phyloP scores from a whole-genome alignment of 30 jellyfish, hydroid and myxozoan species.

The Nemopilema nomurai region DNA sequence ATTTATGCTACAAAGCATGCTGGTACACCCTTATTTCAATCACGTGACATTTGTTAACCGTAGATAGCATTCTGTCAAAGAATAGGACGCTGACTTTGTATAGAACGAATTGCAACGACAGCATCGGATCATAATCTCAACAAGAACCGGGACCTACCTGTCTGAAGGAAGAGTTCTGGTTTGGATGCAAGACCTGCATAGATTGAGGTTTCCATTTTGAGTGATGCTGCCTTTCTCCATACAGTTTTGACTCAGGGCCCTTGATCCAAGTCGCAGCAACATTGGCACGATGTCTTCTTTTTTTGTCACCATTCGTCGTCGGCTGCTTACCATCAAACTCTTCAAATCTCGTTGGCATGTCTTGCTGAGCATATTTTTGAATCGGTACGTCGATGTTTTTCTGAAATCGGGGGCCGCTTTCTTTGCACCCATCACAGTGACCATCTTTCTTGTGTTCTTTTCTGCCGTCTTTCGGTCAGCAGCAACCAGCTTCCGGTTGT shows the following conservation, averaged over 20 bases:
- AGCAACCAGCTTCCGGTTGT: conserved; percentile 6
- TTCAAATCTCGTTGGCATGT: neutral
- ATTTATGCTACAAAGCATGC: too few species aligned
- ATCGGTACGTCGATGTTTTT: neutral
- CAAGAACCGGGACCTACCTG: conserved; percentile 31
- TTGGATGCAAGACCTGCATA: conserved; percentile 3
- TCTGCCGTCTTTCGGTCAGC: conserved; percentile 2
- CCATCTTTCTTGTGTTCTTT: neutral
- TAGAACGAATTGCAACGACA: too few species aligned
- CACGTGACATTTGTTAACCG: too few species aligned
- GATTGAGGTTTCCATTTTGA: neutral
- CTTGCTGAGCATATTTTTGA: neutral
- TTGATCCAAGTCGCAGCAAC: neutral
- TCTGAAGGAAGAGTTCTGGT: conserved; percentile 9
- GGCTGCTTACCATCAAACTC: neutral
- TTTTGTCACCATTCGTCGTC: neutral
- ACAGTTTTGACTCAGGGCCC: neutral
- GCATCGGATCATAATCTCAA: too few species aligned
- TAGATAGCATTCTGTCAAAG: too few species aligned
- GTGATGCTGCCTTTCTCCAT: conserved; percentile 2
- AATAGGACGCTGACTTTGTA: too few species aligned
- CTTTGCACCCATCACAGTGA: neutral
- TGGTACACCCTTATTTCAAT: too few species aligned
- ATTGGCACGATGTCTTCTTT: neutral
- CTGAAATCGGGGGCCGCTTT: neutral